Base-by-base conservation (phyloP, 2,888 invertebrate genomes). In the Venustoraphidia nigricollis region DNA sequence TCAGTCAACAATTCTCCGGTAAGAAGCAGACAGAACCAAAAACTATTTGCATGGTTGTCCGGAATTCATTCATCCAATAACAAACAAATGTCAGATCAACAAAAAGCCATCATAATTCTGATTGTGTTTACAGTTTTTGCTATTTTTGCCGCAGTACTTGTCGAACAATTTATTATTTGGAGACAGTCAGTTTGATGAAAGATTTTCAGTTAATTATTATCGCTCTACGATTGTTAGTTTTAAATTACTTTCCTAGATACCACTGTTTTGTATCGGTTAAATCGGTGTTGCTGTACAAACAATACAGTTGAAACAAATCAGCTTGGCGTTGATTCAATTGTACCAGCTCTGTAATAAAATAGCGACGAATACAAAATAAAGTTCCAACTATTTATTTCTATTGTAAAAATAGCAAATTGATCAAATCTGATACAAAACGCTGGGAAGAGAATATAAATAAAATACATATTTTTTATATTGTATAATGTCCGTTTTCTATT, bases 41-140 rank as follows among this genome's bases (percentile, higher is more conserved):
- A 48, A 10, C 44, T 50, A 2, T 45, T 50, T 41, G 17, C 46
- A 11, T 48, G 46, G 47, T 10, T 46, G 13, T 34, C 50, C 55
- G 56, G 41, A 51, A 34, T 41, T 14, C 40, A 36, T 10, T 48
- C 14, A 40, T 52, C 58, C 27, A 63, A 64, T 40, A 56, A 63
- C 50, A 66, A 63, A 57, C 63, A 63, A 44, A 63, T 74, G 59
- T 71, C 73, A 36, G 76, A 76, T 58, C 70, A 72, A 54, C 79
- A 83, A 62, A 72, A 74, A 65, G 81, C 52, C 10, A 27, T 52
- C 55, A 67, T 79, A 51, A 71, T 80, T 60, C 69, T 81, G 48
- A 66, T 68, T 49, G 73, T 68, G 45, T 79, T 82, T 68, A 70
- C 76, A 54, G 57, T 76, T 56, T 64, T 79, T 59, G 79, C 79